Evolutionary conservation across 2,888 invertebrate genomes (phyloP).

Genomic region (Rosalia funebris): DNA sequence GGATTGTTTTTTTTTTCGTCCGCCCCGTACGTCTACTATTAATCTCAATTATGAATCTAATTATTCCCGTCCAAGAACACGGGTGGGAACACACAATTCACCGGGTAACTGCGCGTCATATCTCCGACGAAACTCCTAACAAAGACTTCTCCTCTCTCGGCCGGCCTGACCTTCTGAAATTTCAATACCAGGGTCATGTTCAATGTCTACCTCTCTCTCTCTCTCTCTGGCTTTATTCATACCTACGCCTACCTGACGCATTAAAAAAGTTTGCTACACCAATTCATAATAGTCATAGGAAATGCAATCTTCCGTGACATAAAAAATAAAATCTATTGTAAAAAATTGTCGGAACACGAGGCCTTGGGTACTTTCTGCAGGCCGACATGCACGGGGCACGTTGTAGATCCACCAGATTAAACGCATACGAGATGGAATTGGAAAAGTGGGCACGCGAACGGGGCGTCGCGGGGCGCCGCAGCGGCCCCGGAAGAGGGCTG

Average conservation of each 20-base stretch:
- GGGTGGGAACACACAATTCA: conserved; percentile 34
- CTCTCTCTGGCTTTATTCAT: conserved; percentile 2
- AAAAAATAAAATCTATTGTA: conserved; percentile 33
- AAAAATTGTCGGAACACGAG: background rate
- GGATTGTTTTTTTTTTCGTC: background rate
- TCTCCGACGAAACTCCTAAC: conserved; percentile 34
- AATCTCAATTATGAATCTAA: conserved; percentile 32
- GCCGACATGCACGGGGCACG: conserved; percentile 28
- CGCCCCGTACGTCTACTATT: conserved; percentile 17
- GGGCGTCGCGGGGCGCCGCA: background rate
- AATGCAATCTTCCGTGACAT: conserved; percentile 38
- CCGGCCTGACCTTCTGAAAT: conserved; percentile 49
- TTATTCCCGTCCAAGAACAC: conserved; percentile 31
- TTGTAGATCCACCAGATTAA: conserved; percentile 35
- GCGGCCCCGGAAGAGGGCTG: background rate
- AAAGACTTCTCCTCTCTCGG: conserved; percentile 40
- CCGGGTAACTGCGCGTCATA: conserved; percentile 23
- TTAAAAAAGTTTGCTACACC: conserved; percentile 14
- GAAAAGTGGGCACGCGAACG: background rate
- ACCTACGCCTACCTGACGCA: conserved; percentile 1
- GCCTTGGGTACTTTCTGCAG: conserved; percentile 26
- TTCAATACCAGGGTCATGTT: conserved; percentile 58
- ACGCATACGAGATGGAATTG: background rate
- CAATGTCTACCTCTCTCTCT: conserved; percentile 44
- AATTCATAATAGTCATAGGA: conserved; percentile 32